Base-by-base conservation (phyloP, 2,797 vertebrate genomes). In the Adrianichthys oophorus region DNA sequence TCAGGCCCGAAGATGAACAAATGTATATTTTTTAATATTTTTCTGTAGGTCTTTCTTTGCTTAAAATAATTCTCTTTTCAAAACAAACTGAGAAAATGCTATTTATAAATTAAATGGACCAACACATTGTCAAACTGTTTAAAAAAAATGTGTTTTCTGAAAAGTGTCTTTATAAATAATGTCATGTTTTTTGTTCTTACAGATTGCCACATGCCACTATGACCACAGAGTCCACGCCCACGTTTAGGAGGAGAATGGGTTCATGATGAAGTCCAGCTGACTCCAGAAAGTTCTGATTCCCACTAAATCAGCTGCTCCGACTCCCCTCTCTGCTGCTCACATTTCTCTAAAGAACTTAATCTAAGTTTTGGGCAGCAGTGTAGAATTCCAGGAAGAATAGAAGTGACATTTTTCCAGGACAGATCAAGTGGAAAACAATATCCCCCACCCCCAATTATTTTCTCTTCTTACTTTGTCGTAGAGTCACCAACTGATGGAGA, bases 401-500 rank as follows among this genome's bases (percentile, higher is more conserved):
- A 54, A 41, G 68, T 74, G 80, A 64, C 83, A 78, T 85, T 58
- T 55, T 37, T 37, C 12, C 32, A 12, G 32, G 32, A 37, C 10
- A 37, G 32, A 13, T 10, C 32, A 37, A 32, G 53, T 60, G 73
- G 52, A 70, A 83, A 82, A 78, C 76, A 68, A 62, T 62, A n/a
- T 12, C 56, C 54, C 62, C 46, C n/a, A 44, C 7, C 29, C 8
- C 17, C 23, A 19, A 55, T 56, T 51, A 70, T 65, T 61, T 54
- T 62, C 65, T 79, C 59, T 67, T 45, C 56, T 16, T 41, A 65
- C 65, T 77, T 47, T 74, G 66, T 87, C 69, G 76, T 72, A 67
- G 74, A 74, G 80, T 78, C 83, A 78, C 70, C 74, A 47, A 86
- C 90, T 75, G 68, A 93, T 91, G 92, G 90, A 87, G 89, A 88